Percentiles rank a stretch among this genome's conserved stretches.
phyloP scores from a whole-genome alignment of 1,140 invertebrate species.

The Papilio xuthus region DNA sequence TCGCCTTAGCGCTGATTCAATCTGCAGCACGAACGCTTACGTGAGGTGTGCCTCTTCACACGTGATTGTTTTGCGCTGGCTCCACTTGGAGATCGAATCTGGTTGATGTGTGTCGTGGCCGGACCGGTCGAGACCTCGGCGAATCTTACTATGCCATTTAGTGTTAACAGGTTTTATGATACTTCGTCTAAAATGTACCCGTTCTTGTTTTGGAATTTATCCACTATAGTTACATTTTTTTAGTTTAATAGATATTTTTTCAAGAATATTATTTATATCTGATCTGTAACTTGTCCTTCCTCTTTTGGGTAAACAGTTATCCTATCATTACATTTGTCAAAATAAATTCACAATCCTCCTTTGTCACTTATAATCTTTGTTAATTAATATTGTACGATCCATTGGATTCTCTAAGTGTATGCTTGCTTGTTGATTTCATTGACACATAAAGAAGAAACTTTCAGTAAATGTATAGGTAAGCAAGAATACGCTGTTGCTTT shows the following conservation, averaged over 20 bases:
- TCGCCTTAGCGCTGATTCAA: slow-evolving; percentile 62
- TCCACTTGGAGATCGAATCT: slow-evolving; percentile 65
- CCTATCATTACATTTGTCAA: not conserved
- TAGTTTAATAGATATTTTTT: not conserved
- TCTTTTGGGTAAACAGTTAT: not conserved
- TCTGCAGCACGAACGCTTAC: slow-evolving; percentile 72
- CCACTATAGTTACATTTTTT: not conserved
- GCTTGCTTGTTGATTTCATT: too few species aligned
- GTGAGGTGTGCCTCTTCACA: slow-evolving; percentile 74
- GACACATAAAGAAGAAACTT: not conserved
- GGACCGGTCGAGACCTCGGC: slow-evolving; percentile 49
- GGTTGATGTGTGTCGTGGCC: slow-evolving; percentile 62
- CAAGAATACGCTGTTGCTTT: not conserved
- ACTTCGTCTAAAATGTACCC: not conserved
- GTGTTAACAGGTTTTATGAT: slow-evolving; percentile 36
- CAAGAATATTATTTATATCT: not conserved
- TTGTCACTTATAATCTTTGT: not conserved
- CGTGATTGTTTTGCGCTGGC: slow-evolving; percentile 68
- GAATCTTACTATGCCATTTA: slow-evolving; percentile 52
- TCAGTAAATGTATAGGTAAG: not conserved
- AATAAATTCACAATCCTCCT: not conserved
- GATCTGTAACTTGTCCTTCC: not conserved
- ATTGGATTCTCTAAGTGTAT: not conserved
- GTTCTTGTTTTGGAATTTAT: not conserved
- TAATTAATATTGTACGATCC: not conserved